Evolutionary conservation across 2,888 invertebrate species (phyloP).

Genomic region (Margaritifera margaritifera): DNA sequence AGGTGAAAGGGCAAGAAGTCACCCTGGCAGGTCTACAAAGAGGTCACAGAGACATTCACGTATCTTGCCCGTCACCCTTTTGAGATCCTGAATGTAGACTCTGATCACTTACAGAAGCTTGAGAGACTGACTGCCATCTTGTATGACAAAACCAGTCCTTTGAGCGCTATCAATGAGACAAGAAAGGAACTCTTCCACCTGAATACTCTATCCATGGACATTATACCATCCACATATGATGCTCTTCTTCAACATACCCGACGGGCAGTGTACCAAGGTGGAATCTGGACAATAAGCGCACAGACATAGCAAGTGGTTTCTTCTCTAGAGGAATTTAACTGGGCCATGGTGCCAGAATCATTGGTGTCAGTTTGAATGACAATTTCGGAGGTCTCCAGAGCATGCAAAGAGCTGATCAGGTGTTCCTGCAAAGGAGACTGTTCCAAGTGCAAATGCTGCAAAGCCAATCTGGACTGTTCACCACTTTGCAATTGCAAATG

Average conservation of each 20-base stretch:
- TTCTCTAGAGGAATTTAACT: too few relatives aligned
- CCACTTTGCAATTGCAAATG: too few relatives aligned
- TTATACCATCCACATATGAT: background rate
- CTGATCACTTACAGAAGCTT: background rate
- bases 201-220: background rate
- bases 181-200: background rate
- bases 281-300: background rate
- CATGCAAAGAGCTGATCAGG: too few relatives aligned
- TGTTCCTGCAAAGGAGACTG: too few relatives aligned
- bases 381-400: too few relatives aligned
- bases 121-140: background rate
- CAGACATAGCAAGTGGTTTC: too few relatives aligned
- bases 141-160: conserved; percentile 1
- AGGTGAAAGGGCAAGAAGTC: conserved; percentile 6
- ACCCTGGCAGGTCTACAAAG: background rate
- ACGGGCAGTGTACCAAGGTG: conserved; percentile 2
- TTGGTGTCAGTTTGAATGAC: too few relatives aligned
- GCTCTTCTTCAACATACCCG: conserved; percentile 1
- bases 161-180: background rate
- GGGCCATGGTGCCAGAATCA: too few relatives aligned
- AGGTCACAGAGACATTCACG: conserved; percentile 1
- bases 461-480: too few relatives aligned
- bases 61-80: background rate
- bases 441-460: too few relatives aligned
- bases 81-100: background rate